Base-by-base conservation (phyloP, 2,113 vertebrate species). In the Myiozetetes cayanensis region DNA sequence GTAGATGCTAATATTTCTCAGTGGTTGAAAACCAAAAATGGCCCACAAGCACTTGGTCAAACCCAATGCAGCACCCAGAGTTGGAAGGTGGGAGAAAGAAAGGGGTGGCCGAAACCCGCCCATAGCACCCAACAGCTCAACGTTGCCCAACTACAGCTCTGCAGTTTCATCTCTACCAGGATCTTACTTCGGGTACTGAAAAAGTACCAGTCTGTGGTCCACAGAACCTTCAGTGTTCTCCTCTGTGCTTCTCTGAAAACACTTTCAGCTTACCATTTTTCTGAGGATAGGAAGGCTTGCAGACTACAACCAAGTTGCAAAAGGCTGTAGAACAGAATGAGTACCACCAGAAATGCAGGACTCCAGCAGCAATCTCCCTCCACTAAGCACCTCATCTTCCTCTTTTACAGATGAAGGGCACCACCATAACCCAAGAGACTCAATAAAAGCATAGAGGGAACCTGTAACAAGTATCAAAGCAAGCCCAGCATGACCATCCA, bases 71-170 rank as follows among this genome's bases (percentile, higher is more conserved):
- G 47, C 6, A 4, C 33, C 10, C 17, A 41, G 14, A 27, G 44
- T 2, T 12, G 39, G 23, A 61, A 49, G 27, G 30, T 13, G 23
- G 12, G 17, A 65, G 53, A 67, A 17, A 65, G 53, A 67, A 68
- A 30, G 17, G 12, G 18, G 52, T 77, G 56, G 25, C 58, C 31
- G 20, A 6, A 8, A 44, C 15, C 46, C 53, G 41, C 14, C 68
- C 25, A 10, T 0, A 0, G 43, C 31, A 20, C 17, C 52, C 5
- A 3, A 16, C 10, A 68, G 30, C 56, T 50, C 6, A 1, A 20
- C 1, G 8, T 23, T 71, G 24, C 74, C 62, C 53, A 43, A 0
- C 14, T 43, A 25, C 11, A 25, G 72, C 39, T 46, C 53, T 24
- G 12, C 2, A 7, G 59, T 61, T 72, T 39, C 50, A 41, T 18